Percentiles rank a stretch among this genome's conserved stretches.
phyloP scores from a whole-genome alignment of 2,888 invertebrate species.

The Apodemia duryi region DNA sequence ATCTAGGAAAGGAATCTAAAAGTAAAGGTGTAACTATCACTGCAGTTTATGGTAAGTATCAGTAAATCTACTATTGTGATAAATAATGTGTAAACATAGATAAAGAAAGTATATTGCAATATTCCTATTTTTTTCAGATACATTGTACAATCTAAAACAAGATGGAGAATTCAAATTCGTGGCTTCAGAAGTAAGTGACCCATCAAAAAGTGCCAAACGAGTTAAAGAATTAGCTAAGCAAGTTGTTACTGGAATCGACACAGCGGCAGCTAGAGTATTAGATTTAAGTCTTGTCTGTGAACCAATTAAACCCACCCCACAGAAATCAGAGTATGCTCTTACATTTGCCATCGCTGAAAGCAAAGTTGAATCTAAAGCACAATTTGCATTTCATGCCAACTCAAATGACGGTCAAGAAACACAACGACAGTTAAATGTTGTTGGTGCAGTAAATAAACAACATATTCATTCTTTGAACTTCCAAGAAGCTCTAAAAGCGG shows the following conservation, averaged over 20 bases:
- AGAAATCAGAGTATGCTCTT: conserved; percentile 60
- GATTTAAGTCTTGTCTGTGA: conserved; percentile 78
- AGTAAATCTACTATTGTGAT: no score
- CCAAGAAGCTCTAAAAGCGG: conserved; percentile 72
- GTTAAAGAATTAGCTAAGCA: conserved; percentile 74
- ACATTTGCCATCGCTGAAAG: conserved; percentile 79
- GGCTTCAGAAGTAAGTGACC: conserved; percentile 41
- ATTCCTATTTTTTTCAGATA: conserved; percentile 45
- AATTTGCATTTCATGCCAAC: conserved; percentile 66
- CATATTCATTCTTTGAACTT: conserved; percentile 70
- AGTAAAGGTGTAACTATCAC: conserved; percentile 65
- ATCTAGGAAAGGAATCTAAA: conserved; percentile 65
- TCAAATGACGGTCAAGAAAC: conserved; percentile 52
- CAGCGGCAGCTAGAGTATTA: conserved; percentile 63
- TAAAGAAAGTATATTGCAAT: no score
- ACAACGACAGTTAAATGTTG: conserved; percentile 67
- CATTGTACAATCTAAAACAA: conserved; percentile 52
- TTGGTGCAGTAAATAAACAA: conserved; percentile 64
- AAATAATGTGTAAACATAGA: no score
- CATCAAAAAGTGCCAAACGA: conserved; percentile 67
- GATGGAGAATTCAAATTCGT: conserved; percentile 43
- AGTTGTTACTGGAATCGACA: conserved; percentile 75
- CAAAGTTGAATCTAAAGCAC: conserved; percentile 75
- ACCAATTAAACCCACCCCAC: conserved; percentile 46
- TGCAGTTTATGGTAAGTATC: conserved; percentile 52